Percentiles rank a stretch among this genome's conserved stretches.
Evolutionary conservation across 2,888 invertebrate genomes (phyloP).

Genomic region (Aphidius colemani): DNA sequence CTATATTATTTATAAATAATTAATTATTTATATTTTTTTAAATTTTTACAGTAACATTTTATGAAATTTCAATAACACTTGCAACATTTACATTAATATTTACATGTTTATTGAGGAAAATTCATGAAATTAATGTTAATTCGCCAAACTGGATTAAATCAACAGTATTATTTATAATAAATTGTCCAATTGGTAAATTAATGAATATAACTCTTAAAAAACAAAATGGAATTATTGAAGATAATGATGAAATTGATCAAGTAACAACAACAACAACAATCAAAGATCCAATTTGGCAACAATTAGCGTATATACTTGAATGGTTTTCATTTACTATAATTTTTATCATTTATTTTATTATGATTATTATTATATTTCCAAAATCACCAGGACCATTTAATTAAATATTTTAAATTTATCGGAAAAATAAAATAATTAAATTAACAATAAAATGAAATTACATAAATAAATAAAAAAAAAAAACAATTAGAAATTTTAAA

Average conservation of each 20-base stretch:
- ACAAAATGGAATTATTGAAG: constrained; percentile 29
- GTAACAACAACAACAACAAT: constrained; percentile 22
- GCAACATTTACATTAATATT: constrained; percentile 47
- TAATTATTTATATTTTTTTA: constrained; percentile 3
- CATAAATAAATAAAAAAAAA: too few species aligned
- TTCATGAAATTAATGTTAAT: constrained; percentile 40
- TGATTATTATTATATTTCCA: constrained; percentile 41
- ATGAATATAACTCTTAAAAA: constrained; percentile 38
- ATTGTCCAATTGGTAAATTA: constrained; percentile 43
- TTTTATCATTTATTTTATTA: constrained; percentile 43
- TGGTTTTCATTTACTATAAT: constrained; percentile 45
- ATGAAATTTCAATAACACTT: constrained; percentile 45
- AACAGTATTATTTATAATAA: constrained; percentile 40
- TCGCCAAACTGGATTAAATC: constrained; percentile 48
- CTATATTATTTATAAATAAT: not conserved
- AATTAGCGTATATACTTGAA: constrained; percentile 48
- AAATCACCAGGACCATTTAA: constrained; percentile 5
- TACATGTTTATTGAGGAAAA: constrained; percentile 50
- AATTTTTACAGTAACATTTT: constrained; percentile 46
- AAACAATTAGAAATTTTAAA: constrained; percentile 1
- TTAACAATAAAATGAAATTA: not conserved
- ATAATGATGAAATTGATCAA: constrained; percentile 36
- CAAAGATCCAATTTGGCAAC: constrained; percentile 42
- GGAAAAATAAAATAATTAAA: too few species aligned
- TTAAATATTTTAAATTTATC: too few species aligned